Evolutionary conservation across 1,140 invertebrate species (phyloP).

Genomic region (Dinoponera quadriceps): DNA sequence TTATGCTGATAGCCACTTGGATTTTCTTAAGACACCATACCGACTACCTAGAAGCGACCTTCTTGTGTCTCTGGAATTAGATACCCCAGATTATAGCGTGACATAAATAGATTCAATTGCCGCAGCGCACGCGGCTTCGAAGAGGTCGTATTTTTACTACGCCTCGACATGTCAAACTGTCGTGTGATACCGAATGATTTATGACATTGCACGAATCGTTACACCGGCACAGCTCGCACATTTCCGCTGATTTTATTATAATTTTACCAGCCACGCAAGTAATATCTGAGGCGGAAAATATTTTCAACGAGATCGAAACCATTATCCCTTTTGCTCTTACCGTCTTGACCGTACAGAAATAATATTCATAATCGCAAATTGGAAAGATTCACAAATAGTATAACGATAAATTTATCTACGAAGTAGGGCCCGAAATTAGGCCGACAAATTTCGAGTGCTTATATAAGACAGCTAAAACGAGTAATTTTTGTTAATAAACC

Average conservation of each 20-base stretch:
- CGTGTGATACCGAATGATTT: constrained; percentile 27
- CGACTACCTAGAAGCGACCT: background rate
- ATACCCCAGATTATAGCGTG: constrained; percentile 14
- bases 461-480: no score
- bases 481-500: no score
- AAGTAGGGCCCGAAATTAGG: no score
- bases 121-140: background rate
- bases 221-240: constrained; percentile 4
- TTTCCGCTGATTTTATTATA: constrained; percentile 17
- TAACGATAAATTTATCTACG: no score
- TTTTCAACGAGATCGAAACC: background rate
- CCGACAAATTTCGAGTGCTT: no score
- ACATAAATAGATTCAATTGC: constrained; percentile 31
- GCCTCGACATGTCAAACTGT: constrained; percentile 33
- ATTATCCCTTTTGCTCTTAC: background rate
- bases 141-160: constrained; percentile 32
- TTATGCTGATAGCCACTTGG: background rate
- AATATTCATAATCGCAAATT: no score
- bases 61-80: background rate
- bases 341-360: background rate
- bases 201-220: constrained; percentile 26
- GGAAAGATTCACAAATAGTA: no score
- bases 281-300: background rate
- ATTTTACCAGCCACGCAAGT: background rate
- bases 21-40: background rate